Base-by-base conservation (phyloP, 2,888 invertebrate species). In the Chalcosyrphus nemorum region DNA sequence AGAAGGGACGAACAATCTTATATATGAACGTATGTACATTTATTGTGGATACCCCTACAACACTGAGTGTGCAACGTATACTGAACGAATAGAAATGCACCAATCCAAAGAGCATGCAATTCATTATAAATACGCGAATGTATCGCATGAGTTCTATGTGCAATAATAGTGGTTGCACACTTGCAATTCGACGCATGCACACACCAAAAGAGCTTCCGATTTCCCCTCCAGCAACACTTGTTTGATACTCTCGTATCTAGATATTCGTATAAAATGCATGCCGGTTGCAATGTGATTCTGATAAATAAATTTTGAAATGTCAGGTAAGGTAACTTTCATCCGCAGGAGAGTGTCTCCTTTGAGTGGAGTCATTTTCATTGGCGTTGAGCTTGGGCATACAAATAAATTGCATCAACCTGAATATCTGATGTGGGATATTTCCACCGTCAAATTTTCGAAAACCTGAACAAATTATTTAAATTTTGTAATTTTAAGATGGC, bases 161-260 rank as follows among this genome's bases (percentile, higher is more conserved):
- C 78, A 82, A 59, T 43, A 32, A 45, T 24, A 24, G 24, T 54
- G 29, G 27, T 41, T 82, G 77, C 78, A 82, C 71, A 81, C 81
- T 70, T 77, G 78, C 82, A 82, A 65, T 65, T 56, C 47, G 78
- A 82, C 82, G 82, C 82, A 82, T 82, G 82, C 77, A 82, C 81
- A 71, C 56, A 76, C 19, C 17, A 47, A 32, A 50, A 38, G 24
- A 82, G 78, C 72, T 82, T 82, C 54, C n/a, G n/a, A 21, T 66
- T 82, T 78, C 82, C 78, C 82, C 78, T 81, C n/a, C n/a, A n/a
- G n/a, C 29, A 63, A 65, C 56, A 43, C 56, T 65, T 68, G 68
- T 59, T 76, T 24, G 57, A 47, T 75, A 57, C 21, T n/a, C 27
- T 70, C 4, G 21, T 9, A n/a, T 56, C 2, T 35, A 15, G 17